Percentiles rank a stretch among this genome's conserved stretches.
Conservation (phyloP, 2,797 vertebrate genomes). For the Chaunax sp. region DNA sequence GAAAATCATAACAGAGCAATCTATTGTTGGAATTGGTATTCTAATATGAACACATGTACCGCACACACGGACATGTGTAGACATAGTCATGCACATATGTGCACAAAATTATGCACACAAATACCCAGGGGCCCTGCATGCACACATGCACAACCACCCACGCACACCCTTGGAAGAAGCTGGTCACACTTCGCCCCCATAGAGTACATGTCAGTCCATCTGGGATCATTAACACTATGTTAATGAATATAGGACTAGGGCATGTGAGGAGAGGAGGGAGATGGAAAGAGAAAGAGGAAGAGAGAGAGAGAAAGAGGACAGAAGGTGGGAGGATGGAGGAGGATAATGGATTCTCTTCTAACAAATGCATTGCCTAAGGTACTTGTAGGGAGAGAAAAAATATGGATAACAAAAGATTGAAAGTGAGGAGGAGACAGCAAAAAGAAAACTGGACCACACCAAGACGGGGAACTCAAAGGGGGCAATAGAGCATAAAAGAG, state of each 20-base stretch:
- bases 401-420: conserved; percentile 27
- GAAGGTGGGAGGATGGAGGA: conserved; percentile 63
- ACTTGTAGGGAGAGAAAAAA: conserved; percentile 24
- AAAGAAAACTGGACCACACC: conserved; percentile 34
- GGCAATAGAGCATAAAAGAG: conserved; percentile 24
- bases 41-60: conserved; percentile 27
- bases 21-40: conserved; percentile 23
- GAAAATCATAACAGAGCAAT: conserved; percentile 39
- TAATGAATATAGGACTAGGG: conserved; percentile 78
- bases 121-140: conserved; percentile 39
- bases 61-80: conserved; percentile 43
- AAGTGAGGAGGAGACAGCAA: conserved; percentile 32
- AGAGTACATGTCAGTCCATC: conserved; percentile 83
- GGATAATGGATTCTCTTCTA: conserved; percentile 67
- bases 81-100: conserved; percentile 29
- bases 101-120: conserved; percentile 49
- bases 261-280: conserved; percentile 58
- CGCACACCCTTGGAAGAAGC: conserved; percentile 71
- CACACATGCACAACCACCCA: conserved; percentile 56
- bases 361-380: conserved; percentile 66
- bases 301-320: conserved; percentile 31
- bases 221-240: conserved; percentile 82
- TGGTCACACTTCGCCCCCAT: conserved; percentile 77
- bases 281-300: conserved; percentile 14
- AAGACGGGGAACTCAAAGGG: conserved; percentile 28